Conservation (phyloP, 1,140 invertebrate genomes). For the Drosophila navojoa region DNA sequence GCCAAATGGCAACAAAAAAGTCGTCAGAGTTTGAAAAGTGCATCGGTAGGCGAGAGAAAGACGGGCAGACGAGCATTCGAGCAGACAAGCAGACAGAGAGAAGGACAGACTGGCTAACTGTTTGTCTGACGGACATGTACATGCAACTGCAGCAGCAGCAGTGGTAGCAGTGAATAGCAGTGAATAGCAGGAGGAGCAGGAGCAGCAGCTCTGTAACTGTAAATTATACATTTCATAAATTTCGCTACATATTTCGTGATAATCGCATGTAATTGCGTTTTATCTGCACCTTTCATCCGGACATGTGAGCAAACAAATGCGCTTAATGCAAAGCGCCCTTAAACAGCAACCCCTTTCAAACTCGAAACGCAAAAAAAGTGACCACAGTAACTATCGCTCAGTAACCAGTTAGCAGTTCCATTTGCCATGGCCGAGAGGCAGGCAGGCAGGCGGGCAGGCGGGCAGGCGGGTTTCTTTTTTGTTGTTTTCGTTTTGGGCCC, state of each 20-base stretch:
- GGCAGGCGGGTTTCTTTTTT: constrained; percentile 23
- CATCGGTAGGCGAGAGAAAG: constrained; percentile 35
- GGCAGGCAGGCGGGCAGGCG: neutral
- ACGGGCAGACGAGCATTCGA: constrained; percentile 5
- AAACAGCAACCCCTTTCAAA: constrained; percentile 39
- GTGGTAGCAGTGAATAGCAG: too few species aligned
- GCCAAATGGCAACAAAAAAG: constrained; percentile 40
- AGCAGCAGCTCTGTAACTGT: constrained; percentile 68
- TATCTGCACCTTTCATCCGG: constrained; percentile 83
- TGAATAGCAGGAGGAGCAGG: constrained; percentile 6
- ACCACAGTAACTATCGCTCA: constrained; percentile 23
- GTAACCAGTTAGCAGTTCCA: constrained; percentile 19
- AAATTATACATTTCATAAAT: constrained; percentile 84
- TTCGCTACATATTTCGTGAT: constrained; percentile 80
- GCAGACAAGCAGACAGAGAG: neutral
- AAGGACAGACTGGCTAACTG: constrained; percentile 11
- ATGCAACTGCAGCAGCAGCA: neutral
- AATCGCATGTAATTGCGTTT: constrained; percentile 84
- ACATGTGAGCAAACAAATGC: constrained; percentile 77
- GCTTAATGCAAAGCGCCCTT: constrained; percentile 48
- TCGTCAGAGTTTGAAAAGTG: constrained; percentile 46
- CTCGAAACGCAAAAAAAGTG: constrained; percentile 5
- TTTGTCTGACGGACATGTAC: constrained; percentile 13
- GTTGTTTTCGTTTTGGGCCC: constrained; percentile 29
- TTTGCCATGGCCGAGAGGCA: constrained; percentile 1